Conservation (phyloP, 2,113 vertebrate species). For the Perca flavescens region DNA sequence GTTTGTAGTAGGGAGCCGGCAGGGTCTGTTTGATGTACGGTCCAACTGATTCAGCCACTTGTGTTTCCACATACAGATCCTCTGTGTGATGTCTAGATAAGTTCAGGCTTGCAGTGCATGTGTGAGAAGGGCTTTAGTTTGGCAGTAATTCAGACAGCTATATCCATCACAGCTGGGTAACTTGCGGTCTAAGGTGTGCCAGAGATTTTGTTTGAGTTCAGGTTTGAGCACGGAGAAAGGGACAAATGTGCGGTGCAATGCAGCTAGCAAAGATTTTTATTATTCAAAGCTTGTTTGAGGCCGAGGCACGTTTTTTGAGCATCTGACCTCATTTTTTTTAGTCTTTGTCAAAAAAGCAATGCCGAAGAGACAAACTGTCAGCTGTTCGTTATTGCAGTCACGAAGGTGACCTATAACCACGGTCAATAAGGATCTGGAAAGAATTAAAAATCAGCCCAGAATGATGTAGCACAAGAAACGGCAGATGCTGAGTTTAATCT, state of each 20-base stretch:
- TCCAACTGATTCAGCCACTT: no score
- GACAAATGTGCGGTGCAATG: slow-evolving; percentile 30
- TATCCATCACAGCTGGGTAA: slow-evolving; percentile 17
- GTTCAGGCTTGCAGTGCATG: no score
- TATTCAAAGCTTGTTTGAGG: slow-evolving; percentile 29
- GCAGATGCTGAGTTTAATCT: slow-evolving; percentile 1
- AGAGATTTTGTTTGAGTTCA: slow-evolving; percentile 1
- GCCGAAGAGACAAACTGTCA: slow-evolving; percentile 9
- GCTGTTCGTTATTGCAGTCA: slow-evolving; percentile 28
- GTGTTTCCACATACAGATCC: no score
- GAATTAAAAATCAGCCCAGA: neutral
- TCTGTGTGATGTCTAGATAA: no score
- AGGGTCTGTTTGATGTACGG: no score
- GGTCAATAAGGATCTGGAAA: slow-evolving; percentile 4
- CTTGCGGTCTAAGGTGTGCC: neutral
- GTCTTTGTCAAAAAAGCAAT: slow-evolving; percentile 18
- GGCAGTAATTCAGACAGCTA: slow-evolving; percentile 6
- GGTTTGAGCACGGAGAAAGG: slow-evolving; percentile 5
- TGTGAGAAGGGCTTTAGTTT: neutral
- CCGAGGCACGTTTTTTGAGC: neutral
- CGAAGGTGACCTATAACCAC: slow-evolving; percentile 14
- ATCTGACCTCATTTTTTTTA: slow-evolving; percentile 26
- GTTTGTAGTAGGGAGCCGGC: no score
- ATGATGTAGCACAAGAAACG: neutral
- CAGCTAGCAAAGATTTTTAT: slow-evolving; percentile 32